These are phyloP conservation scores for Scomberomorus guttatus DNA, from an alignment of 2,797 vertebrate species.

Conservation along the genomic window DNA sequence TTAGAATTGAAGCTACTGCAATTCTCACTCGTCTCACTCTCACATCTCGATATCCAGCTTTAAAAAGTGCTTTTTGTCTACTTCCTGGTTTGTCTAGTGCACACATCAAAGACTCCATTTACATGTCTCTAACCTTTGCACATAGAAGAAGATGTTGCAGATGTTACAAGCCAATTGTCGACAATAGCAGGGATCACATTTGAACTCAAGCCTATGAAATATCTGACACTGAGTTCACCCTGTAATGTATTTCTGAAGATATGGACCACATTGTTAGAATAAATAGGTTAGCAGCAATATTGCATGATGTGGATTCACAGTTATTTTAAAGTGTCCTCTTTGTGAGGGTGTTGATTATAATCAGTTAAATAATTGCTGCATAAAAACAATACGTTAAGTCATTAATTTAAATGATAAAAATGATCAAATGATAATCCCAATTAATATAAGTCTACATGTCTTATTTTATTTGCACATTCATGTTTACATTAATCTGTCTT, in stretches of 20 bases:
- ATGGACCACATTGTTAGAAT: neutral
- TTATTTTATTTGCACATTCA: too few relatives aligned
- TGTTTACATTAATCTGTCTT: neutral
- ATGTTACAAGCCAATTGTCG: neutral
- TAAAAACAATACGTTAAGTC: too few relatives aligned
- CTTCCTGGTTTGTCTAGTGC: neutral
- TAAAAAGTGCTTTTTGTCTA: too few relatives aligned
- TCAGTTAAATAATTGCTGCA: neutral
- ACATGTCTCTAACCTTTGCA: neutral
- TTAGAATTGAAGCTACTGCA: too few relatives aligned
- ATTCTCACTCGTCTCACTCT: too few relatives aligned
- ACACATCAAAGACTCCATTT: neutral
- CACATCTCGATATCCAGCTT: neutral
- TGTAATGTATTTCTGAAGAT: neutral
- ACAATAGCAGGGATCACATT: neutral
- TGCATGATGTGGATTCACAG: neutral
- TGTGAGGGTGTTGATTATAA: too few relatives aligned
- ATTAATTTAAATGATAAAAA: neutral
- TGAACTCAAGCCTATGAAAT: neutral
- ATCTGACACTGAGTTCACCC: neutral
- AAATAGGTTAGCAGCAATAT: neutral
- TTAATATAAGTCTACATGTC: too few relatives aligned
- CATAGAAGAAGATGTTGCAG: neutral
- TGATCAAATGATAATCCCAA: neutral
- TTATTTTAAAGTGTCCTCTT: too few relatives aligned